A percentile compares a stretch with the other conserved stretches of the same genome.
Conservation (phyloP, 2,113 vertebrate genomes). For the Gymnobelideus leadbeateri region DNA sequence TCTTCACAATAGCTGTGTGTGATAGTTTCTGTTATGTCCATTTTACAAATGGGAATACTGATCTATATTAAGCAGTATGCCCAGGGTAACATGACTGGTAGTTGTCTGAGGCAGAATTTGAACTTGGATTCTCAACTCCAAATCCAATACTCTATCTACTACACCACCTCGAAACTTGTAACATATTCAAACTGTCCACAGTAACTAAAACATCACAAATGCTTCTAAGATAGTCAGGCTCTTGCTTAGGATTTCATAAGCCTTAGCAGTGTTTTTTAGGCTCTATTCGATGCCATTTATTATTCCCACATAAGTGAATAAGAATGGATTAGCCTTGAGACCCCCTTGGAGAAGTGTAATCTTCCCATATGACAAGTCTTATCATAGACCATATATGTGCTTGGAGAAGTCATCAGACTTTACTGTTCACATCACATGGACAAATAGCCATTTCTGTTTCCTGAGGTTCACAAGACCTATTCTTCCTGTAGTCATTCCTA, state of each 20-base stretch:
- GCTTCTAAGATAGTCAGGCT: neutral
- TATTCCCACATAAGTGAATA: neutral
- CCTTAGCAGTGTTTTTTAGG: neutral
- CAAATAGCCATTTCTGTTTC: neutral
- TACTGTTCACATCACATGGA: neutral
- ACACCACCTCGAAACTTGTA: neutral
- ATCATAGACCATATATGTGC: neutral
- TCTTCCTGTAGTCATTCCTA: neutral
- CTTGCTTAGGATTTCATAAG: neutral
- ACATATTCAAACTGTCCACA: neutral
- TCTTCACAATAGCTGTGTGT: neutral
- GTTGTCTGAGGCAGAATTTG: neutral
- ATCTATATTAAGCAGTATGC: neutral
- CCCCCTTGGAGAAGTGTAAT: no score
- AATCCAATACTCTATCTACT: neutral
- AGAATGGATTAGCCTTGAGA: neutral
- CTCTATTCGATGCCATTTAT: neutral
- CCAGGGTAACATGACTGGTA: neutral
- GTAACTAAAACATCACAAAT: neutral
- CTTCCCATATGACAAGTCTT: no score
- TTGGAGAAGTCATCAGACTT: neutral
- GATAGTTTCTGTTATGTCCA: neutral
- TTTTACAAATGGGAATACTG: neutral
- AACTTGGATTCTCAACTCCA: neutral
- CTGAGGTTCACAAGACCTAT: neutral